Conservation (phyloP, 2,888 invertebrate species). For the Caenorhabditis afra region DNA sequence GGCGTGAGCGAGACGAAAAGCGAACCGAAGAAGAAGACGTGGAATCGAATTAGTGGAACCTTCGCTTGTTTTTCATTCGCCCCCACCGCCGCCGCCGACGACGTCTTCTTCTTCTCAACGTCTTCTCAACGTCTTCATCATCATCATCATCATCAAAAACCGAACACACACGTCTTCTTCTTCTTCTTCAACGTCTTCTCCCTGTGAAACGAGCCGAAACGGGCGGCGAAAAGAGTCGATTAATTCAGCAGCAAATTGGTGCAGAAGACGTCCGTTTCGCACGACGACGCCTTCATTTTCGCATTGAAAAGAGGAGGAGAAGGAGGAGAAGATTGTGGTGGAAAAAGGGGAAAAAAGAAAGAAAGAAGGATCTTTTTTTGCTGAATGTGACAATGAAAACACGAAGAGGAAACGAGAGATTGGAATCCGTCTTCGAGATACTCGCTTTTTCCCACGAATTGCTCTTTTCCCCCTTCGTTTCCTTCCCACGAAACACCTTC, state of each 20-base stretch:
- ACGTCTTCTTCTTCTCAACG: neutral
- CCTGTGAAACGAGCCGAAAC: conserved; percentile 1
- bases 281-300: neutral
- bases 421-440: too few species aligned
- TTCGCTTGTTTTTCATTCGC: conserved; percentile 6
- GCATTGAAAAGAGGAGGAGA: too few species aligned
- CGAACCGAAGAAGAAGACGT: too few species aligned
- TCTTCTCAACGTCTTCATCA: conserved; percentile 8
- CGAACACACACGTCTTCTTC: conserved; percentile 6
- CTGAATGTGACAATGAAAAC: conserved; percentile 5
- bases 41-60: too few species aligned
- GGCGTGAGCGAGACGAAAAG: too few species aligned
- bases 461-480: too few species aligned
- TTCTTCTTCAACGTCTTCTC: neutral
- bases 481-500: too few species aligned
- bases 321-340: neutral
- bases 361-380: conserved; percentile 13
- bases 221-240: conserved; percentile 24
- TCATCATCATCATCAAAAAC: neutral
- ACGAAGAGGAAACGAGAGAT: too few species aligned
- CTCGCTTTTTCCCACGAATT: too few species aligned
- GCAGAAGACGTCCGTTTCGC: conserved; percentile 3
- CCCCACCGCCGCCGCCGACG: neutral
- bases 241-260: conserved; percentile 48
- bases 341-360: conserved; percentile 13